Evolutionary conservation across 2,888 invertebrate species (phyloP).

Genomic region (Luperina testacea): DNA sequence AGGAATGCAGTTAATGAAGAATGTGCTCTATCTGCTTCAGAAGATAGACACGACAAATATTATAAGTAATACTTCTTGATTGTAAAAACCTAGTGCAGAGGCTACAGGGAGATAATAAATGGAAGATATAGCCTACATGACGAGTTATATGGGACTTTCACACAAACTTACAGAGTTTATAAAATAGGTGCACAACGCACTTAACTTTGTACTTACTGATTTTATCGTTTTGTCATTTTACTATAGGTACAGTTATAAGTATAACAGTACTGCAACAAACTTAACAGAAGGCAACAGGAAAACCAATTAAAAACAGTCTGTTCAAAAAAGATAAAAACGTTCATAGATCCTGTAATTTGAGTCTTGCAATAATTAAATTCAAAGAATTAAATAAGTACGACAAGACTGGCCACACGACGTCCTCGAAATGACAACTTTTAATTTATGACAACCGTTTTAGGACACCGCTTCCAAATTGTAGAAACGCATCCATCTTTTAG

Average conservation of each 20-base stretch:
- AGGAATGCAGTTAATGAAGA: neutral
- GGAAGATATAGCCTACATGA: neutral
- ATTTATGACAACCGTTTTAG: slow-evolving; percentile 35
- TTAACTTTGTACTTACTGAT: slow-evolving; percentile 25
- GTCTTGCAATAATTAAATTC: slow-evolving; percentile 14
- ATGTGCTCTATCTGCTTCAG: neutral
- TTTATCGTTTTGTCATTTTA: slow-evolving; percentile 47
- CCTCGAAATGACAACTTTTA: slow-evolving; percentile 40
- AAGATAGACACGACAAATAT: neutral
- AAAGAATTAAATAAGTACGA: slow-evolving; percentile 43
- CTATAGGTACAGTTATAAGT: slow-evolving; percentile 11
- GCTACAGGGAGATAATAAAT: neutral
- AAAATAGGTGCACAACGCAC: slow-evolving; percentile 20
- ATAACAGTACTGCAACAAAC: slow-evolving; percentile 50
- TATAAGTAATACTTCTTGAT: neutral
- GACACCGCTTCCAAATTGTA: slow-evolving; percentile 21
- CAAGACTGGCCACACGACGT: slow-evolving; percentile 13
- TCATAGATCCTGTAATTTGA: slow-evolving; percentile 29
- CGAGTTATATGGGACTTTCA: neutral
- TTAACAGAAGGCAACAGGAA: slow-evolving; percentile 47
- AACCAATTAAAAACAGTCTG: slow-evolving; percentile 36
- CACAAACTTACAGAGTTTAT: neutral
- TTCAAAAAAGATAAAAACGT: slow-evolving; percentile 28
- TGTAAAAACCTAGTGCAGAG: neutral
- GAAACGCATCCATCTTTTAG: slow-evolving; percentile 14